These are phyloP conservation scores for Corythaixoides concolor DNA, from an alignment of 2,113 vertebrate species.

Conservation along the genomic window DNA sequence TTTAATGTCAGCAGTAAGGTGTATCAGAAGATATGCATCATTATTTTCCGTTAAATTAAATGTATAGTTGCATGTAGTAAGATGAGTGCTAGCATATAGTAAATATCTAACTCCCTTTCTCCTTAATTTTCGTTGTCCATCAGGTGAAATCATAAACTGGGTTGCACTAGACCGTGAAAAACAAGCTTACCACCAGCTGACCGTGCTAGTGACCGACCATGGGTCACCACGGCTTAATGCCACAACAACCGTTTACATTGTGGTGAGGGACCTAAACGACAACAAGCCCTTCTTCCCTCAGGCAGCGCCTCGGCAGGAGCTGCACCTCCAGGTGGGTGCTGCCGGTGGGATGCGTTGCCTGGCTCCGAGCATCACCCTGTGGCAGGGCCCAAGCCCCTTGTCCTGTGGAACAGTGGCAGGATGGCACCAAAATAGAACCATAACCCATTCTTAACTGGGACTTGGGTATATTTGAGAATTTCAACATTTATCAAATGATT, in stretches of 20 bases:
- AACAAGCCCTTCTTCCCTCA: constrained; percentile 84
- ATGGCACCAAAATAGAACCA: rapidly evolving
- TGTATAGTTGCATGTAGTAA: background rate
- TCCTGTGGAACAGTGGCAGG: background rate
- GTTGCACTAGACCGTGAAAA: constrained; percentile 84
- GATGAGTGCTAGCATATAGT: too few species aligned
- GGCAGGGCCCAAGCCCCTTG: background rate
- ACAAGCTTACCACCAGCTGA: constrained; percentile 79
- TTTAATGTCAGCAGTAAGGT: background rate
- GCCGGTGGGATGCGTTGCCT: background rate
- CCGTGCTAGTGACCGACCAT: constrained; percentile 83
- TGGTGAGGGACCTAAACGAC: constrained; percentile 86
- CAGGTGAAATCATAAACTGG: constrained; percentile 91
- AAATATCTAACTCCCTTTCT: background rate
- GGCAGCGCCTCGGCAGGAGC: constrained; percentile 67
- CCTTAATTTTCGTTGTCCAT: background rate
- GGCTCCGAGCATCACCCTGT: constrained; percentile 67
- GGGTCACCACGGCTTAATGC: constrained; percentile 81
- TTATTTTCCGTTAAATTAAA: background rate
- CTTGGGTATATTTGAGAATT: background rate
- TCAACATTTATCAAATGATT: background rate
- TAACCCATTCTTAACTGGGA: background rate
- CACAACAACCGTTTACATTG: constrained; percentile 75
- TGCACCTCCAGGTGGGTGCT: constrained; percentile 77
- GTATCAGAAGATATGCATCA: background rate